These are phyloP conservation scores for Hoplias malabaricus DNA, from an alignment of 2,113 vertebrate genomes.

Conservation along the genomic window DNA sequence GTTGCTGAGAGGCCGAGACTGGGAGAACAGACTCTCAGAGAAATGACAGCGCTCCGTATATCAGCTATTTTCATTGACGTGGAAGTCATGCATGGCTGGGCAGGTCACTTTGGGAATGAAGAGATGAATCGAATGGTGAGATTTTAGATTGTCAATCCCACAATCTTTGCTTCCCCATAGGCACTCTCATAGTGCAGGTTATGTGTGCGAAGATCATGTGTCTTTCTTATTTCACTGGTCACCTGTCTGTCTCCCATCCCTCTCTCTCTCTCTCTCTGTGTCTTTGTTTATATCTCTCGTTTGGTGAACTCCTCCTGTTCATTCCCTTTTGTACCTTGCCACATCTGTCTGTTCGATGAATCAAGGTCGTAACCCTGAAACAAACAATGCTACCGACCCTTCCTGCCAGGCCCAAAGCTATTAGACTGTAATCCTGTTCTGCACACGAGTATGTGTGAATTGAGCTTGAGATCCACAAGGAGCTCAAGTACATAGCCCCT, in stretches of 20 bases:
- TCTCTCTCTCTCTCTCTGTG: neutral
- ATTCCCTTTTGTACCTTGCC: neutral
- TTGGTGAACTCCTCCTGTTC: neutral
- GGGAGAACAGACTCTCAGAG: conserved; percentile 53
- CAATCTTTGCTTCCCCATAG: conserved; percentile 46
- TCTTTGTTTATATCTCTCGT: neutral
- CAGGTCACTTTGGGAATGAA: neutral
- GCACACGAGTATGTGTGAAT: neutral
- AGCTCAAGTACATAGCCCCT: neutral
- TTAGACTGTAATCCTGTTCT: conserved; percentile 1
- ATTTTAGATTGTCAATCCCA: conserved; percentile 43
- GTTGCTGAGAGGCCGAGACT: conserved; percentile 48
- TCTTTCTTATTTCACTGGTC: conserved; percentile 6
- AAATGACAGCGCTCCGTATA: neutral
- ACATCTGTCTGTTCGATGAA: neutral
- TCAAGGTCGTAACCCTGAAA: neutral
- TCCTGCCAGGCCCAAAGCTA: neutral
- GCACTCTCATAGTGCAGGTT: conserved; percentile 39
- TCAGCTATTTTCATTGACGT: neutral
- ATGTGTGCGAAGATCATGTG: conserved; percentile 41
- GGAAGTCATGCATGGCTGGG: neutral
- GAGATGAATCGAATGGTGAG: neutral
- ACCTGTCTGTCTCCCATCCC: neutral
- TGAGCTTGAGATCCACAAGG: neutral
- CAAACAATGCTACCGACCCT: neutral